A percentile compares a stretch with the other conserved stretches of the same genome.
phyloP scores from a whole-genome alignment of 1,140 invertebrate species.

The Bactericera cockerelli region DNA sequence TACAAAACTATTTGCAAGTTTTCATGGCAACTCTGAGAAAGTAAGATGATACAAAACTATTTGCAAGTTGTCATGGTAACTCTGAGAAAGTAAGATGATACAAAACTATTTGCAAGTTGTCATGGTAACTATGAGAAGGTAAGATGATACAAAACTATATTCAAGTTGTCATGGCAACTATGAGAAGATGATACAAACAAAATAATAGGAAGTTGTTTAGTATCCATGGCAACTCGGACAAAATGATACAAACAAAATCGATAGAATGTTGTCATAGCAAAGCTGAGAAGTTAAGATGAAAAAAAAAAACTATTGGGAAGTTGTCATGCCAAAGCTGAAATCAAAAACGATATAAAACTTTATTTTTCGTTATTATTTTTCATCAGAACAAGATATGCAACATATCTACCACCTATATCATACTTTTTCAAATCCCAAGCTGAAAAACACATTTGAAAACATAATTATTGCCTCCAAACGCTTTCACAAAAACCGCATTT shows the following conservation, averaged over 20 bases:
- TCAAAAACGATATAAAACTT: no score
- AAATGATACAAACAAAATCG: no score
- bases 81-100: slow-evolving; percentile 37
- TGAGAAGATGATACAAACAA: slow-evolving; percentile 35
- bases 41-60: slow-evolving; percentile 41
- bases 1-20: slow-evolving; percentile 52
- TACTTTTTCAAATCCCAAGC: not conserved
- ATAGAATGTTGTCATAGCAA: no score
- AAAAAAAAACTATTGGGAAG: not conserved
- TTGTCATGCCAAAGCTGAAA: not conserved
- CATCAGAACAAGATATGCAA: no score
- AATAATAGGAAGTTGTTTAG: not conserved
- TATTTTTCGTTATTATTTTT: no score
- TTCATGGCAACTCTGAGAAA: slow-evolving; percentile 45
- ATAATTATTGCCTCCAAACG: no score
- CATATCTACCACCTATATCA: no score
- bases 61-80: slow-evolving; percentile 51
- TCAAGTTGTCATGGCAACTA: slow-evolving; percentile 45
- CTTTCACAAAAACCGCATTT: no score
- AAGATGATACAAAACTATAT: slow-evolving; percentile 44
- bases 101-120: slow-evolving; percentile 56
- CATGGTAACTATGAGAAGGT: slow-evolving; percentile 43
- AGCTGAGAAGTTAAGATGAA: not conserved
- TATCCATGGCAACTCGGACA: no score
- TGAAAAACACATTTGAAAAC: no score